Percentiles rank a stretch among this genome's conserved stretches.
Conservation (phyloP, 1,140 invertebrate genomes). For the Drosophila funebris region DNA sequence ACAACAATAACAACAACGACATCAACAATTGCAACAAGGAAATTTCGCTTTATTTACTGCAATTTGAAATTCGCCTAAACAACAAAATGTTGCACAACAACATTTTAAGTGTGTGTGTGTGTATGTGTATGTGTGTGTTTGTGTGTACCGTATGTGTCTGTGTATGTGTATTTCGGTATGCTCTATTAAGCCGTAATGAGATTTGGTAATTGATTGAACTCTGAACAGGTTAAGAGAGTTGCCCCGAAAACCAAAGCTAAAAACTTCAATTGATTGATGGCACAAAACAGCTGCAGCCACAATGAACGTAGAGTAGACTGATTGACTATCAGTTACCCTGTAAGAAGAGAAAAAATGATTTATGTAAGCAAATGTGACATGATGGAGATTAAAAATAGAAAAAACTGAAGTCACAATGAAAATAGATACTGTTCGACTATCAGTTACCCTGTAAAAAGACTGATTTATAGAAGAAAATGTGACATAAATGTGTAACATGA, state of each 20-base stretch:
- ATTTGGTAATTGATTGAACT: constrained; percentile 79
- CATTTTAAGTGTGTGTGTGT: constrained; percentile 4
- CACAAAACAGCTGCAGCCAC: constrained; percentile 1
- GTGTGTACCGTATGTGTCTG: constrained; percentile 3
- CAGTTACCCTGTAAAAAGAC: too few relatives aligned
- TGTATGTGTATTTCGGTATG: constrained; percentile 40
- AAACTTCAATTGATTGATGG: constrained; percentile 69
- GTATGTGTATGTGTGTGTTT: constrained; percentile 9
- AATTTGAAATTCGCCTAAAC: constrained; percentile 30
- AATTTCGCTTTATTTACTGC: constrained; percentile 25
- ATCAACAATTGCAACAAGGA: neutral
- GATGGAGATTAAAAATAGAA: too few relatives aligned
- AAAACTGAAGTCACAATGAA: too few relatives aligned
- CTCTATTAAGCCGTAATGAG: constrained; percentile 80
- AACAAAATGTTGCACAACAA: constrained; percentile 23
- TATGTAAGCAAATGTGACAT: too few relatives aligned
- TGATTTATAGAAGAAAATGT: too few relatives aligned
- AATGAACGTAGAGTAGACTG: neutral
- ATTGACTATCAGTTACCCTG: neutral
- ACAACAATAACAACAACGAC: neutral
- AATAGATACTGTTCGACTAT: too few relatives aligned
- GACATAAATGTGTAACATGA: too few relatives aligned
- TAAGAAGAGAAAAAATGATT: neutral
- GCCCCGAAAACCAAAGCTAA: constrained; percentile 35
- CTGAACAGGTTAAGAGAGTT: constrained; percentile 37